phyloP scores from a whole-genome alignment of 2,113 vertebrate genomes.

The Dicentrarchus labrax region DNA sequence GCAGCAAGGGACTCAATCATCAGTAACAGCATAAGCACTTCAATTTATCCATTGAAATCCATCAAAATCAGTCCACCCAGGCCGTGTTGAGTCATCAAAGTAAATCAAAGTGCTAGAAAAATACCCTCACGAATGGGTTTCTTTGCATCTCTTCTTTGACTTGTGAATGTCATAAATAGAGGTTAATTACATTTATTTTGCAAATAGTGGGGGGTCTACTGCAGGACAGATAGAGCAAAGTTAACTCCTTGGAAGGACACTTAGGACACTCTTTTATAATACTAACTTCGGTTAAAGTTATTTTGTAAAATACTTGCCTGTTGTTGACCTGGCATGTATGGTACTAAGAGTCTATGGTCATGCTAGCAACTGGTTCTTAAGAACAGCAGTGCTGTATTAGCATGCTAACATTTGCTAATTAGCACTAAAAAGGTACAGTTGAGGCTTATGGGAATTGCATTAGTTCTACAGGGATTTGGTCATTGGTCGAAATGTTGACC shows the following conservation, averaged over 20 bases:
- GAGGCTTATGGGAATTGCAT: no score
- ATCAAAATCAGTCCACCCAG: slow-evolving; percentile 44
- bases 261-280: no score
- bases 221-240: neutral
- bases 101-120: slow-evolving; percentile 39
- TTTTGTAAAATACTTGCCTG: neutral
- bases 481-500: no score
- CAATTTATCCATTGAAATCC: slow-evolving; percentile 61
- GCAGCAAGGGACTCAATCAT: slow-evolving; percentile 56
- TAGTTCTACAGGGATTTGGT: no score
- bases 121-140: slow-evolving; percentile 4
- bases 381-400: no score
- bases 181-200: slow-evolving; percentile 27
- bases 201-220: neutral
- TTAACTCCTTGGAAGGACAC: neutral
- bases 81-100: slow-evolving; percentile 50
- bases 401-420: no score
- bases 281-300: neutral
- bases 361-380: no score
- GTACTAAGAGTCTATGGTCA: no score
- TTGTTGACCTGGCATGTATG: no score
- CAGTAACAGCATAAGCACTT: slow-evolving; percentile 62
- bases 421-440: no score
- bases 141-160: slow-evolving; percentile 6
- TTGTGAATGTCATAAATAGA: slow-evolving; percentile 11